Evolutionary conservation across 2,113 vertebrate species (phyloP).

Genomic region (Lasiurus cinereus): DNA sequence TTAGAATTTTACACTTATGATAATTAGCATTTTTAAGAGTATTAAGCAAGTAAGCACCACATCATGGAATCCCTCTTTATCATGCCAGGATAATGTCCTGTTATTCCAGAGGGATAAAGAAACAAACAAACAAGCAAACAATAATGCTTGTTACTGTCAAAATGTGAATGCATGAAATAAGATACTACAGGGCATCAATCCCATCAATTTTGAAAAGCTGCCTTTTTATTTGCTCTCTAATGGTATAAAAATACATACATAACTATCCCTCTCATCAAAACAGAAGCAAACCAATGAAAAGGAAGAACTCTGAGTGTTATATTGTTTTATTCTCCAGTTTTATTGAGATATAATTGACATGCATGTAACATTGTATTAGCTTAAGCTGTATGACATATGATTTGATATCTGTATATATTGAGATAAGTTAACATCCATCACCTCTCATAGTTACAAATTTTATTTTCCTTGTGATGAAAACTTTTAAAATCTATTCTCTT

Average conservation of each 20-base stretch:
- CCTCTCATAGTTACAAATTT: not conserved
- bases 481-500: not conserved
- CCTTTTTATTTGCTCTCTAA: slow-evolving; percentile 20
- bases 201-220: not conserved
- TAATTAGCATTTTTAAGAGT: slow-evolving; percentile 1
- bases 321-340: not conserved
- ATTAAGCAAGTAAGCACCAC: not conserved
- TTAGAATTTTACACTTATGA: not conserved
- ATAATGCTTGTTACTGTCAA: not conserved
- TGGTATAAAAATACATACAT: not conserved
- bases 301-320: not conserved
- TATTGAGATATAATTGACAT: not conserved
- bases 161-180: not conserved
- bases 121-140: not conserved
- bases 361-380: not conserved
- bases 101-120: not conserved
- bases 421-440: not conserved
- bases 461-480: not conserved
- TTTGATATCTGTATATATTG: not conserved
- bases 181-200: not conserved
- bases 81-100: not conserved
- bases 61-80: not conserved
- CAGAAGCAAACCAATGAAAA: slow-evolving; percentile 24
- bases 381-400: not conserved
- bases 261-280: not conserved